These are phyloP conservation scores for Aplidium turbinatum DNA, from an alignment of 23 tunicate species.

Conservation along the genomic window DNA sequence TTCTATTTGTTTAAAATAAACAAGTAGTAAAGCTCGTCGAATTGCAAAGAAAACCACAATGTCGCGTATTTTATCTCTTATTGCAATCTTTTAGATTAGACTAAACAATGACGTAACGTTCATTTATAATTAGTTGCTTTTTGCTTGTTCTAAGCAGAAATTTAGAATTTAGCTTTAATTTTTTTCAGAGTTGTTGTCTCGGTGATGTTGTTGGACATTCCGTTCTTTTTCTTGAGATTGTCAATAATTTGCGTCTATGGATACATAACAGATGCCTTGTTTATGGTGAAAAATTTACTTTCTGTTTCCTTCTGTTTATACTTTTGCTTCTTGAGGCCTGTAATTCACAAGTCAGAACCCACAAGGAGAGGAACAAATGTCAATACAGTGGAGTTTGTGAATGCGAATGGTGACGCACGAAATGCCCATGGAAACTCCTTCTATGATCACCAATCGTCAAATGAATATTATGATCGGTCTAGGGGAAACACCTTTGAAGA, in stretches of 20 bases:
- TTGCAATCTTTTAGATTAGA: too few relatives aligned
- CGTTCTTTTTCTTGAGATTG: slow-evolving; percentile 71
- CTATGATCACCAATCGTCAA: neutral
- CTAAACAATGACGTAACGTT: too few relatives aligned
- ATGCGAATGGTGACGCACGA: slow-evolving; percentile 8
- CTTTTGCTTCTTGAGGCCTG: slow-evolving; percentile 38
- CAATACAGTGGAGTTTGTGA: neutral
- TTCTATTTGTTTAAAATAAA: too few relatives aligned
- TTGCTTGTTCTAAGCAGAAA: too few relatives aligned
- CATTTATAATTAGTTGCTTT: too few relatives aligned
- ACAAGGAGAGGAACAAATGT: slow-evolving; percentile 1
- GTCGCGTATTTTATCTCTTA: too few relatives aligned
- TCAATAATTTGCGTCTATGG: slow-evolving; percentile 44
- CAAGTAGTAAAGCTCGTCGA: too few relatives aligned
- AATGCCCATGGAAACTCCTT: neutral
- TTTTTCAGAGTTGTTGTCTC: slow-evolving; percentile 37
- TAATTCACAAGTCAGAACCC: neutral
- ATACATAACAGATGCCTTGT: slow-evolving; percentile 40
- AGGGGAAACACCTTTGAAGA: slow-evolving; percentile 20
- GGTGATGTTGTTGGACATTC: slow-evolving; percentile 62
- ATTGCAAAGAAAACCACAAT: too few relatives aligned
- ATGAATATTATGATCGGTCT: slow-evolving; percentile 11
- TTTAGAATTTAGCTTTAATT: too few relatives aligned
- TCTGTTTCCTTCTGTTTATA: slow-evolving; percentile 32
- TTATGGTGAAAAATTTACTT: slow-evolving; percentile 63